A percentile compares a stretch with the other conserved stretches of the same genome.
Evolutionary conservation across 1,140 invertebrate species (phyloP).

Genomic region (Trichonephila inaurata): DNA sequence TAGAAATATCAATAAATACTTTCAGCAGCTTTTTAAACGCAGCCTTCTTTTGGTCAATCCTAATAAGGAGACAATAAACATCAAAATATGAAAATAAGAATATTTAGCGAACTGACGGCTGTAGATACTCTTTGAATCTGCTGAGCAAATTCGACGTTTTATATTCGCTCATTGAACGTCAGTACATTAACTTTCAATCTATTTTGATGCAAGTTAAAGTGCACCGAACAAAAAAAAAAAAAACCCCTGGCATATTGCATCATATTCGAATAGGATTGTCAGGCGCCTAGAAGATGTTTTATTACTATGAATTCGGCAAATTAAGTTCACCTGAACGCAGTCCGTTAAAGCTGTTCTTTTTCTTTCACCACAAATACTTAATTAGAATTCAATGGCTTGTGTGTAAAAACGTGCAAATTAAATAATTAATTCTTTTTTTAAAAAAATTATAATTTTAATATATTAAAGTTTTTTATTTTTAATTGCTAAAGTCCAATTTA

Average conservation of each 20-base stretch:
- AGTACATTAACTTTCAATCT: background rate
- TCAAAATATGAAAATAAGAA: background rate
- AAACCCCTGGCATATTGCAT: background rate
- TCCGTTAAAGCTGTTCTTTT: too few relatives aligned
- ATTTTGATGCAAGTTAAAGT: background rate
- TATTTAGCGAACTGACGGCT: background rate
- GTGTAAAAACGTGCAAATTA: too few relatives aligned
- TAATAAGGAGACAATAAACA: background rate
- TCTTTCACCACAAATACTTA: too few relatives aligned
- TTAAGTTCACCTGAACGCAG: too few relatives aligned
- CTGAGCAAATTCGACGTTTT: background rate
- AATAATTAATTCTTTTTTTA: too few relatives aligned
- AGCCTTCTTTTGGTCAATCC: background rate
- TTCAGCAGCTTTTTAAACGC: background rate
- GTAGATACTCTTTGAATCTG: background rate
- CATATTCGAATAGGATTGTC: background rate
- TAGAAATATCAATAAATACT: background rate
- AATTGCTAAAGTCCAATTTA: too few relatives aligned
- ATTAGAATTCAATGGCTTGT: too few relatives aligned
- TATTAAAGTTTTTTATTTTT: too few relatives aligned
- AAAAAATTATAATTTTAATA: too few relatives aligned
- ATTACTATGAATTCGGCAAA: too few relatives aligned
- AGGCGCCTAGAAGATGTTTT: too few relatives aligned
- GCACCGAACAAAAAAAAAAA: background rate
- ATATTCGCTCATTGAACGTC: background rate